phyloP scores from a whole-genome alignment of 64 coral and sea anemone genomes.

The Pocillopora verrucosa region DNA sequence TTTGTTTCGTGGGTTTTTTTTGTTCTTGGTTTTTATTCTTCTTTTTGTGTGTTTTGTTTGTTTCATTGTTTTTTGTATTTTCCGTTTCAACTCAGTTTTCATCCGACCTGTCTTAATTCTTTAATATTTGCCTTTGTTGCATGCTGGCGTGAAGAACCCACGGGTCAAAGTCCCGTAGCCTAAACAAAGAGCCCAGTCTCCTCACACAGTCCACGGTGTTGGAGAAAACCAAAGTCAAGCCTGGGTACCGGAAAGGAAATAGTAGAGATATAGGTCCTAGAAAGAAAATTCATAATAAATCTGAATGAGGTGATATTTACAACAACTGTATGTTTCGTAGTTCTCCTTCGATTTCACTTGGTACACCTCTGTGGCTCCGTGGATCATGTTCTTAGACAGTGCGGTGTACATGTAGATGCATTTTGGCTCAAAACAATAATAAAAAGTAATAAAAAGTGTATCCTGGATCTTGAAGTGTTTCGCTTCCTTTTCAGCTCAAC shows the following conservation, averaged over 20 bases:
- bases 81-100: neutral
- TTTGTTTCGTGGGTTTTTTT: too few species aligned
- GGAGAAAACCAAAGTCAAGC: slow-evolving; percentile 86
- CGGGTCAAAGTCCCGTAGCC: slow-evolving; percentile 79
- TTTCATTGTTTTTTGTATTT: too few species aligned
- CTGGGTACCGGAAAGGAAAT: slow-evolving; percentile 93
- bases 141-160: slow-evolving; percentile 89
- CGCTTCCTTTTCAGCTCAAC: too few species aligned
- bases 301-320: neutral
- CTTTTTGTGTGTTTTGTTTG: too few species aligned
- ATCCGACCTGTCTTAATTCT: slow-evolving; percentile 87
- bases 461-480: too few species aligned
- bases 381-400: too few species aligned
- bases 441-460: neutral
- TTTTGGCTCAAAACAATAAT: neutral
- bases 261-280: slow-evolving; percentile 92
- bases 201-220: slow-evolving; percentile 89
- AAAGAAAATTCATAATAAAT: neutral
- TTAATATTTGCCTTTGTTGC: slow-evolving; percentile 93
- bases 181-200: slow-evolving; percentile 77
- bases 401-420: too few species aligned
- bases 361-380: too few species aligned
- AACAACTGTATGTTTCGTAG: too few species aligned
- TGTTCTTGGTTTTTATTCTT: too few species aligned
- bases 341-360: neutral